Conservation (phyloP, 2,888 invertebrate genomes). For the Zeuzera pyrina region DNA sequence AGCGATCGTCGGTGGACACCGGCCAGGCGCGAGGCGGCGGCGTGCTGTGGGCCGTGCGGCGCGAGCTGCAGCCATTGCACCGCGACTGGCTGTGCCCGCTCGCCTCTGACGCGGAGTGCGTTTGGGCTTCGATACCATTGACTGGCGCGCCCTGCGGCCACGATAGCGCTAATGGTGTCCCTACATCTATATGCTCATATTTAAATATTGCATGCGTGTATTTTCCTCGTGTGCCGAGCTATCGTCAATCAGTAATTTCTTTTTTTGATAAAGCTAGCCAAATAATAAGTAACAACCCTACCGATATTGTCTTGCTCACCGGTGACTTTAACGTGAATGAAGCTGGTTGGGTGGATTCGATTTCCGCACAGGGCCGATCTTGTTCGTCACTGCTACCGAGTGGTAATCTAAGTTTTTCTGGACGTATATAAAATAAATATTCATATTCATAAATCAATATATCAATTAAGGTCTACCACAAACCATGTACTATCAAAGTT, state of each 20-base stretch:
- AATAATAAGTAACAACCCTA: slow-evolving; percentile 3
- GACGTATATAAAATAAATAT: too few species aligned
- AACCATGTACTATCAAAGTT: too few species aligned
- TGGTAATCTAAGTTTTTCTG: too few species aligned
- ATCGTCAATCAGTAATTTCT: slow-evolving; percentile 1
- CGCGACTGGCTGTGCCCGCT: slow-evolving; percentile 4
- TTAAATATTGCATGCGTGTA: slow-evolving; percentile 2
- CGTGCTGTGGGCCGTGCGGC: slow-evolving; percentile 5
- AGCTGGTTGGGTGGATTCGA: too few species aligned
- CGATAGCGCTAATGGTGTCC: background rate
- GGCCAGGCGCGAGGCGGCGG: slow-evolving; percentile 2
- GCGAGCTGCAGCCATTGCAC: background rate
- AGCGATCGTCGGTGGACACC: background rate
- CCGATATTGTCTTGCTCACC: slow-evolving; percentile 6
- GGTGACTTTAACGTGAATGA: slow-evolving; percentile 9
- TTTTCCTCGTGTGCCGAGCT: background rate
- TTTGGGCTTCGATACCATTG: slow-evolving; percentile 3
- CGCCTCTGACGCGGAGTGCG: slow-evolving; percentile 3
- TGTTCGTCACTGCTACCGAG: too few species aligned
- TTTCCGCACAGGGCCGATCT: too few species aligned
- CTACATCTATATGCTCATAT: background rate
- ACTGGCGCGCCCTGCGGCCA: too few species aligned
- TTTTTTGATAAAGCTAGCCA: slow-evolving; percentile 5
- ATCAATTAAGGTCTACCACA: too few species aligned
- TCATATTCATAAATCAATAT: too few species aligned